Evolutionary conservation across 2,113 vertebrate species (phyloP).

Genomic region (Axis porcinus): DNA sequence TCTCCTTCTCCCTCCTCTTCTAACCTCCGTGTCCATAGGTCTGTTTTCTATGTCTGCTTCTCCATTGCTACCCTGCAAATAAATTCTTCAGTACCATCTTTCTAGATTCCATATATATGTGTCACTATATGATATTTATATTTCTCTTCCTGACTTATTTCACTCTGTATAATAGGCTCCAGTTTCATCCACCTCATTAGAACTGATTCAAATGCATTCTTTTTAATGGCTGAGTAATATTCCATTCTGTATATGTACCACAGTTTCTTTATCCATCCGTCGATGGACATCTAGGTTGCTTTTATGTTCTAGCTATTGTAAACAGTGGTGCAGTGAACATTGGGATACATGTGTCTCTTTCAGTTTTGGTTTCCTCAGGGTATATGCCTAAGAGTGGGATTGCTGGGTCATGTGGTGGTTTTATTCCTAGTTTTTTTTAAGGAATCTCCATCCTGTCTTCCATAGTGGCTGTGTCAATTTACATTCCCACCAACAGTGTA

Average conservation of each 20-base stretch:
- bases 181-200: background rate
- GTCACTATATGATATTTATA: background rate
- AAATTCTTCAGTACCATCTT: background rate
- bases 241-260: background rate
- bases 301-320: background rate
- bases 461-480: background rate
- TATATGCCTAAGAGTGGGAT: background rate
- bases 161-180: background rate
- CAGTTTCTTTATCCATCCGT: background rate
- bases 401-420: background rate
- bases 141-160: background rate
- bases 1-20: background rate
- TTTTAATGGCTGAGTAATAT: background rate
- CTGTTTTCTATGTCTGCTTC: background rate
- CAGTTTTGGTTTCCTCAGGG: background rate
- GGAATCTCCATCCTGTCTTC: background rate
- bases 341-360: background rate
- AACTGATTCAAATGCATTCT: background rate
- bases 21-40: fast-evolving
- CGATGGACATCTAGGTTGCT: background rate
- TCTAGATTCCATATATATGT: background rate
- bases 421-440: background rate
- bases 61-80: background rate
- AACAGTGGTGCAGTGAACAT: background rate
- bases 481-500: background rate